Percentiles rank a stretch among this genome's conserved stretches.
phyloP scores from a whole-genome alignment of 2,888 invertebrate species.

The Hirtodrosophila trivittata region DNA sequence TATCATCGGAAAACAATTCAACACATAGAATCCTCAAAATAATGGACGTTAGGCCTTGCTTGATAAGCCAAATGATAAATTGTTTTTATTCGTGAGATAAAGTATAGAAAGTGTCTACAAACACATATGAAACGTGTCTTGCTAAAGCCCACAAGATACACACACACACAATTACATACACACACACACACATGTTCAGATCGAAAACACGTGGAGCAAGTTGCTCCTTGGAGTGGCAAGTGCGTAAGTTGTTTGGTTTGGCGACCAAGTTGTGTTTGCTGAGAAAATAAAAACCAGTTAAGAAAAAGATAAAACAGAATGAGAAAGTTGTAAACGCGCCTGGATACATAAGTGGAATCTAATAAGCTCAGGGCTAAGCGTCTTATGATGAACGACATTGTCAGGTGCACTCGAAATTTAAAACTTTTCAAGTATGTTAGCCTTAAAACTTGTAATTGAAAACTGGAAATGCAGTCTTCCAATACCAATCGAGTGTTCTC shows the following conservation, averaged over 20 bases:
- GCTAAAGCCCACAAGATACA: conserved; percentile 15
- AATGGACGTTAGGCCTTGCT: conserved; percentile 76
- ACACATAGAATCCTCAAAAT: conserved; percentile 72
- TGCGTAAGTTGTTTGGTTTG: conserved; percentile 57
- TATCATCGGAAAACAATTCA: conserved; percentile 78
- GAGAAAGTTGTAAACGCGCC: conserved; percentile 71
- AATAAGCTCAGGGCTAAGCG: conserved; percentile 77
- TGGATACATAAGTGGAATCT: conserved; percentile 75
- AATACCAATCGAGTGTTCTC: too few relatives aligned
- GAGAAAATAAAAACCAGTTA: conserved; percentile 7
- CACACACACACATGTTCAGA: background rate
- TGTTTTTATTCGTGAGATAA: conserved; percentile 78
- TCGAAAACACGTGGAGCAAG: conserved; percentile 17
- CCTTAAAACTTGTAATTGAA: conserved; percentile 60
- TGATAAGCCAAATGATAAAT: conserved; percentile 78
- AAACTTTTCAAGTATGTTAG: conserved; percentile 42
- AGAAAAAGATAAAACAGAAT: conserved; percentile 33
- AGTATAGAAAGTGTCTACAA: conserved; percentile 31
- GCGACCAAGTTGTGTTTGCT: conserved; percentile 52
- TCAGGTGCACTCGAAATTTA: conserved; percentile 70
- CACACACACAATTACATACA: conserved; percentile 7
- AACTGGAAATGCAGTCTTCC: conserved; percentile 56
- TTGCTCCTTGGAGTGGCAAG: conserved; percentile 55
- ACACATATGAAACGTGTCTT: conserved; percentile 41
- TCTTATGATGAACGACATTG: conserved; percentile 78